Evolutionary conservation across 1,140 invertebrate species (phyloP).

Genomic region (Philotrypesis tridentata): DNA sequence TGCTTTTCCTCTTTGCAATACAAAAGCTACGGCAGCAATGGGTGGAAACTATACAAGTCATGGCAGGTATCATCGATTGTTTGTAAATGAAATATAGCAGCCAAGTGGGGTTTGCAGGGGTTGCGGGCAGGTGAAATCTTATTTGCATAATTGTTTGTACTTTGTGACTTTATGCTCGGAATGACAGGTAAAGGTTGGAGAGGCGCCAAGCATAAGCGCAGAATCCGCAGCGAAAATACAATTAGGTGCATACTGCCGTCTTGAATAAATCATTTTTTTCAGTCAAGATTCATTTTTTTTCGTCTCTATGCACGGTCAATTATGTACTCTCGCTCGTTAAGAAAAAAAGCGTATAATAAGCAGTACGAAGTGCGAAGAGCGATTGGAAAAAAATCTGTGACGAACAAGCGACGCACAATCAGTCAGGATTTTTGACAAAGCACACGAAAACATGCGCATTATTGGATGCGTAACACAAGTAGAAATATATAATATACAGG

Average conservation of each 20-base stretch:
- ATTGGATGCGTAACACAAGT: slow-evolving; percentile 40
- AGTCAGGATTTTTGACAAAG: not conserved
- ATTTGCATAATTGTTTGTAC: slow-evolving; percentile 47
- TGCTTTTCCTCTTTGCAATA: slow-evolving; percentile 15
- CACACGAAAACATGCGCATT: slow-evolving; percentile 8
- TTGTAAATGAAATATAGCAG: slow-evolving; percentile 40
- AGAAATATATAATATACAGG: no score
- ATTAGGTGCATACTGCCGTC: no score
- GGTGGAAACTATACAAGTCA: not conserved
- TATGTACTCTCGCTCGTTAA: no score
- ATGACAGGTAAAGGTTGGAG: slow-evolving; percentile 16
- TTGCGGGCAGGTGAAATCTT: slow-evolving; percentile 36
- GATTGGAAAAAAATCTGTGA: not conserved
- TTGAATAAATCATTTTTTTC: no score
- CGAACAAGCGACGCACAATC: not conserved
- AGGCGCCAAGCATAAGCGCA: no score
- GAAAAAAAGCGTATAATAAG: not conserved
- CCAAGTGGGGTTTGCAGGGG: not conserved
- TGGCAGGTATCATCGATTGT: slow-evolving; percentile 45
- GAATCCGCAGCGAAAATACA: no score
- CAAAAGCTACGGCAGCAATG: not conserved
- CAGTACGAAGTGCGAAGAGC: no score
- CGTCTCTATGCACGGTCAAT: no score
- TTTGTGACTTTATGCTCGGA: not conserved
- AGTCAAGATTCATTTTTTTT: no score